phyloP scores from a whole-genome alignment of 1,140 invertebrate genomes.

The Drosophila serrata region DNA sequence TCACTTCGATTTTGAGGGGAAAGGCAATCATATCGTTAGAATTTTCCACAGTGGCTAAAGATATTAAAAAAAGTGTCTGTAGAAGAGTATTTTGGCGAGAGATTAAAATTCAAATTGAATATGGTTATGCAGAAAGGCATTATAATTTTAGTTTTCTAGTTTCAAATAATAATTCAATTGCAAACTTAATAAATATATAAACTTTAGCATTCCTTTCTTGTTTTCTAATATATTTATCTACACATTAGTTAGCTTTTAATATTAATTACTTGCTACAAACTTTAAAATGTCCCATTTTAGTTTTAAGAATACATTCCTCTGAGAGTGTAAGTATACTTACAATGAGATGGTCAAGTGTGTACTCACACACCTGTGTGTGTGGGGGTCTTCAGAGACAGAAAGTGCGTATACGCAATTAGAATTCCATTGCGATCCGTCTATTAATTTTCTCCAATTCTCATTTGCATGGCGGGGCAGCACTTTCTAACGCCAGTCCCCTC shows the following conservation, averaged over 20 bases:
- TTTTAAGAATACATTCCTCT: neutral
- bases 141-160: too few relatives aligned
- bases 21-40: neutral
- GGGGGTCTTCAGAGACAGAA: constrained; percentile 15
- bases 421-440: constrained; percentile 38
- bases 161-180: too few relatives aligned
- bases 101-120: neutral
- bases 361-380: constrained; percentile 1
- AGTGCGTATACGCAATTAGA: constrained; percentile 57
- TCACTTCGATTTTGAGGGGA: neutral
- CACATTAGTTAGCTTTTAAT: neutral
- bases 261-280: neutral
- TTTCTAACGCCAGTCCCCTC: constrained; percentile 33
- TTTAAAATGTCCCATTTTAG: neutral
- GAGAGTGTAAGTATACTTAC: neutral
- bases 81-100: neutral
- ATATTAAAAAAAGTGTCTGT: neutral
- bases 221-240: too few relatives aligned
- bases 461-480: constrained; percentile 43
- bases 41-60: constrained; percentile 21
- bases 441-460: constrained; percentile 49
- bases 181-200: too few relatives aligned
- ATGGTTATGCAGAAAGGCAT: too few relatives aligned
- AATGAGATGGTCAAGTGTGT: neutral
- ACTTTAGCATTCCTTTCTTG: too few relatives aligned